phyloP scores from a whole-genome alignment of 2,113 vertebrate species.

The Petrocephalus zakoni region DNA sequence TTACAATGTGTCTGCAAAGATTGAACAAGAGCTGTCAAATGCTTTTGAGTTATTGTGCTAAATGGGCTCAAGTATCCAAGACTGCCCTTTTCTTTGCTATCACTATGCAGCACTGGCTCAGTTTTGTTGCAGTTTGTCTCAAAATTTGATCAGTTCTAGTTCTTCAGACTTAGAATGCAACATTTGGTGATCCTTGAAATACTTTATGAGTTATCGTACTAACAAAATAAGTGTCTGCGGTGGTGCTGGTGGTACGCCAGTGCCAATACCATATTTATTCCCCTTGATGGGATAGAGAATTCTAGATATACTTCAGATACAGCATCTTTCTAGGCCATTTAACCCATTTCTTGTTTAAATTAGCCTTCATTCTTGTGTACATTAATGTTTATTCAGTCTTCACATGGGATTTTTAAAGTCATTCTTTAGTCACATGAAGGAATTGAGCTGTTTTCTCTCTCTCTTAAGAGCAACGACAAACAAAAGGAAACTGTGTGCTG shows the following conservation, averaged over 20 bases:
- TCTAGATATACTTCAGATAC: too few species aligned
- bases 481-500: conserved; percentile 51
- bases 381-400: conserved; percentile 39
- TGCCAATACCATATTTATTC: too few species aligned
- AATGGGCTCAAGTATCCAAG: not conserved
- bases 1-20: too few species aligned
- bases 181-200: too few species aligned
- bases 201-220: too few species aligned
- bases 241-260: too few species aligned
- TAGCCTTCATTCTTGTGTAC: not conserved
- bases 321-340: too few species aligned
- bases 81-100: not conserved
- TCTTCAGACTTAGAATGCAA: not conserved
- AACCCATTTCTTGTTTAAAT: not conserved
- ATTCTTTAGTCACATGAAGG: conserved; percentile 62
- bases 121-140: not conserved
- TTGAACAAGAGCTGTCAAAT: not conserved
- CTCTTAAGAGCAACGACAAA: conserved; percentile 69
- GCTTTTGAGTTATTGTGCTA: not conserved
- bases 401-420: conserved; percentile 49
- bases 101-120: not conserved
- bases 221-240: too few species aligned
- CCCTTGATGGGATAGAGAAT: too few species aligned
- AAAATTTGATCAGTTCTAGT: not conserved
- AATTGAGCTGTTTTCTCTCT: conserved; percentile 52